Evolutionary conservation across 2,888 invertebrate genomes (phyloP), one percentile per base, ranked within the genome.

Genomic region (Hirudinaria manillensis): DNA sequence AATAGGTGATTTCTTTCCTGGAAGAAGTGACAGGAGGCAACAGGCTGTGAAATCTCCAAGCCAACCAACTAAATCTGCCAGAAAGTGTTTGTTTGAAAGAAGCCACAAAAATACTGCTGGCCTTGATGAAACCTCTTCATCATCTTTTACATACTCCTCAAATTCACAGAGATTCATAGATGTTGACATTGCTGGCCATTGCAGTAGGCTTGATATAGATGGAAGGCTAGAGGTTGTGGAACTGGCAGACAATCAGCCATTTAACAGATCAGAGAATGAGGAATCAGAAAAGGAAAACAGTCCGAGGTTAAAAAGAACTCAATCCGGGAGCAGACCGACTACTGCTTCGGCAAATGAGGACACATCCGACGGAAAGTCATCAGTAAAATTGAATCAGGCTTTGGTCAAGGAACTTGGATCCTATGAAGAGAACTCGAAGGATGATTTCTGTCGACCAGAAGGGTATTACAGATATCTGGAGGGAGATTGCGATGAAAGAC

Each of bases 401-500:
- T 87, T 72, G 2, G 91, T 88, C 82, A 88, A 88, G 79, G 88
- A 92, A 75, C 88, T 93, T 70, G 89, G 90, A 13, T 90, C 82
- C 75, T 93, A 92, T 85, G 89, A 82, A 4, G 81, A 90, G 81
- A 91, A 92, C 72, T 89, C 90, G 81, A 38, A 6, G 21, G 92
- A 93, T 86, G 93, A 93, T 0, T 92, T 93, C 68, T 87, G 21
- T 21, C 88, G 93, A 70, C 92, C 94, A 0, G 91, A 92, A 85
- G 92, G 93, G 0, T 95, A 94, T 78, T 86, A 78, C 71, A 36
- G 80, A 32, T 96, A 94, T 83, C 94, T 96, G 83, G 97, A 97
- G 84, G 93, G 94, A 82, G 93, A 94, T 16, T 90, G 91, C 0
- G 96, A 97, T 84, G 96, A 97, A 84, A 87, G 97, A 36, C 96